These are phyloP conservation scores for Chroicocephalus ridibundus DNA, from an alignment of 2,113 vertebrate species.

Conservation along the genomic window DNA sequence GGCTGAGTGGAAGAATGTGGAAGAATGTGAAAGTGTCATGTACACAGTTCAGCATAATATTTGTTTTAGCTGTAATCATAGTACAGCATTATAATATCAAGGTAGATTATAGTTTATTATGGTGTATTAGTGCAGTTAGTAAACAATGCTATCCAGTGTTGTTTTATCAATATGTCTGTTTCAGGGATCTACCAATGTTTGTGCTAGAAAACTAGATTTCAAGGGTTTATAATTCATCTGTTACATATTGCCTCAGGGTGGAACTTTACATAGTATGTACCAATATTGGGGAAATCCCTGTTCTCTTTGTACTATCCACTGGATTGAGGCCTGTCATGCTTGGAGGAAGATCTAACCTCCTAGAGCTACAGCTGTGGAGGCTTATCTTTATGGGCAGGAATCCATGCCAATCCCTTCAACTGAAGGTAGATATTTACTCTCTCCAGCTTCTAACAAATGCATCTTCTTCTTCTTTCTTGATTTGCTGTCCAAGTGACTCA, in stretches of 20 bases:
- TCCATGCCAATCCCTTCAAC: neutral
- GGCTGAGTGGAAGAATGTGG: neutral
- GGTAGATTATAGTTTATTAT: neutral
- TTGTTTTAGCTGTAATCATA: conserved; percentile 30
- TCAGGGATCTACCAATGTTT: conserved; percentile 14
- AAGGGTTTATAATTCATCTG: conserved; percentile 7
- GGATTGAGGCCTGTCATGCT: neutral
- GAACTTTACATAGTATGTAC: neutral
- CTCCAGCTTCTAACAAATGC: neutral
- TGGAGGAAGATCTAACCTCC: conserved; percentile 19
- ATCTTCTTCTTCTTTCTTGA: neutral
- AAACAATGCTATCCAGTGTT: neutral
- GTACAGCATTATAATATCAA: neutral
- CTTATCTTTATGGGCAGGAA: conserved; percentile 33
- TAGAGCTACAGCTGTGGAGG: neutral
- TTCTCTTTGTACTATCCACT: neutral
- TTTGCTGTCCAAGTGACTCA: neutral
- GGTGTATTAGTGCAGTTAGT: neutral
- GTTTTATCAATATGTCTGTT: neutral
- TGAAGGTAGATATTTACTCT: neutral
- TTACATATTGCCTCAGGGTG: conserved; percentile 25
- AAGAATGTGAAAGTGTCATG: neutral
- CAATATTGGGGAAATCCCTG: conserved; percentile 18
- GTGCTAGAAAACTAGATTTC: conserved; percentile 37
- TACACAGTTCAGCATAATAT: neutral